Percentiles rank a stretch among this genome's conserved stretches.
These are phyloP conservation scores for Ornithoptera alexandrae DNA, from an alignment of 2,888 invertebrate species.

Conservation along the genomic window DNA sequence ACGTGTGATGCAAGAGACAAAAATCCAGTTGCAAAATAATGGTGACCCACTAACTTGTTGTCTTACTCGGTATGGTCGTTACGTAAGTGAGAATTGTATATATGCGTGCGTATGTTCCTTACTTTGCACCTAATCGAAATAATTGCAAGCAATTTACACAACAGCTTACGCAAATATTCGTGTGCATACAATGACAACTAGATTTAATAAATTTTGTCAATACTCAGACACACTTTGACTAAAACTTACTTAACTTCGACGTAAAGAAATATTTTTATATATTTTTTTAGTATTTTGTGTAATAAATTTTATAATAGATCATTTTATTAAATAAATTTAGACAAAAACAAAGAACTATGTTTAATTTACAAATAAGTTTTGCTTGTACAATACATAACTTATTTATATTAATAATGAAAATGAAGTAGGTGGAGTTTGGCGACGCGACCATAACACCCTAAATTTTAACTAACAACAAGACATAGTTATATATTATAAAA, in stretches of 20 bases:
- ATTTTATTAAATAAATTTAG: background rate
- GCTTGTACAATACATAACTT: too few species aligned
- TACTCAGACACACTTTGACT: background rate
- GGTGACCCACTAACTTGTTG: conserved; percentile 33
- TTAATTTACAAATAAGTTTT: background rate
- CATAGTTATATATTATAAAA: too few species aligned
- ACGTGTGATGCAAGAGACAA: background rate
- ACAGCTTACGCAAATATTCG: conserved; percentile 1
- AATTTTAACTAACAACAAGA: background rate
- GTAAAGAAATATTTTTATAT: background rate
- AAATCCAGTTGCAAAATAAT: conserved; percentile 34
- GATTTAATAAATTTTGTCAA: background rate
- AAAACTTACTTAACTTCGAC: background rate
- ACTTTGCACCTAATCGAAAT: conserved; percentile 2
- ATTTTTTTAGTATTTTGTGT: too few species aligned
- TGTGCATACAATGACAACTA: background rate
- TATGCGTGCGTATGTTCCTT: background rate
- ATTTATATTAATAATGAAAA: background rate
- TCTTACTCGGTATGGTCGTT: conserved; percentile 18
- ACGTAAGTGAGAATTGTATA: conserved; percentile 16
- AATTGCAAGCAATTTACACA: conserved; percentile 19
- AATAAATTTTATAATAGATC: background rate
- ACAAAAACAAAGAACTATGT: background rate
- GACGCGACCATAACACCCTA: background rate
- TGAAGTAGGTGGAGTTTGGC: background rate